Percentiles rank a stretch among this genome's conserved stretches.
phyloP scores from a whole-genome alignment of 2,888 invertebrate species.

The Meta bourneti region DNA sequence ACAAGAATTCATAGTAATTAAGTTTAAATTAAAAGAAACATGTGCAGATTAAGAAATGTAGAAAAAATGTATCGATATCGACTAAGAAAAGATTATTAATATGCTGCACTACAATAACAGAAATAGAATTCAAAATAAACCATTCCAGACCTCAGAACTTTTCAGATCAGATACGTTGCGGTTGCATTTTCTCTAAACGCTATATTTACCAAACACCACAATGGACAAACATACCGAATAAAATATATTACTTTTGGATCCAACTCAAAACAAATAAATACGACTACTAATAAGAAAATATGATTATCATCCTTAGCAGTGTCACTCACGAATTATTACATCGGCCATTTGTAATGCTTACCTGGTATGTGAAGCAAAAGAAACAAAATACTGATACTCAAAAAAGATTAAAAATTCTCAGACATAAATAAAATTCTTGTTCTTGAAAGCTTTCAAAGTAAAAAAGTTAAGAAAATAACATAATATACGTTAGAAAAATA shows the following conservation, averaged over 20 bases:
- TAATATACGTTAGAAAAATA: background rate
- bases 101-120: background rate
- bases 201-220: no score
- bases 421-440: background rate
- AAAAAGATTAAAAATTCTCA: background rate
- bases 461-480: background rate
- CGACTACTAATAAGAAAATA: no score
- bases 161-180: background rate
- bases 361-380: constrained; percentile 27
- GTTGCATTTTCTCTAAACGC: no score
- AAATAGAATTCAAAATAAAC: background rate
- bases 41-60: no score
- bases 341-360: constrained; percentile 72
- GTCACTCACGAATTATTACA: background rate
- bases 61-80: no score
- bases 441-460: background rate
- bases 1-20: no score
- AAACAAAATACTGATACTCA: constrained; percentile 1
- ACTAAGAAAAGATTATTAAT: background rate
- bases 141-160: background rate
- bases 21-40: no score
- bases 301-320: background rate
- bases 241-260: no score
- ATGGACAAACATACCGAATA: no score
- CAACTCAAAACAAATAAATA: no score